A percentile compares a stretch with the other conserved stretches of the same genome.
phyloP scores from a whole-genome alignment of 2,888 invertebrate species.

The Carpatolechia fugitivella region DNA sequence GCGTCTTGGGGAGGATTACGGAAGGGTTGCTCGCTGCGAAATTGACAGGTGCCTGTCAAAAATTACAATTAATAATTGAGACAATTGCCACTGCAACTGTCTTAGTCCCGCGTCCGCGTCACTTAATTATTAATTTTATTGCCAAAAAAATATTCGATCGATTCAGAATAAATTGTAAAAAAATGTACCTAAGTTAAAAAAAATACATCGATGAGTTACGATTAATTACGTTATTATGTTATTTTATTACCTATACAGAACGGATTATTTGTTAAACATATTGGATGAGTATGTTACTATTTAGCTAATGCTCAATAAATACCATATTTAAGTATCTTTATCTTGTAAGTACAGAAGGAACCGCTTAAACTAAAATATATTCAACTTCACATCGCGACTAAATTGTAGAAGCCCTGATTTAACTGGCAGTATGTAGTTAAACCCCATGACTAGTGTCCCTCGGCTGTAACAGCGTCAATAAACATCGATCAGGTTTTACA shows the following conservation, averaged over 20 bases:
- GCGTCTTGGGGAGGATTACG: conserved; percentile 75
- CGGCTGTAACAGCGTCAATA: conserved; percentile 48
- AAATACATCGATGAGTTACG: too few species aligned
- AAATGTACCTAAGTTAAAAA: too few species aligned
- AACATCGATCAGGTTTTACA: conserved; percentile 72
- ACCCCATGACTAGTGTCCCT: conserved; percentile 36
- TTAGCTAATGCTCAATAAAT: too few species aligned
- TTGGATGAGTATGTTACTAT: too few species aligned
- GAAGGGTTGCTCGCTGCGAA: conserved; percentile 73
- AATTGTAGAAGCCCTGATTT: neutral
- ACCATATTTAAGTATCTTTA: too few species aligned
- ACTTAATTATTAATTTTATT: neutral
- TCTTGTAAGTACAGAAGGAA: too few species aligned
- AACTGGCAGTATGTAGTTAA: neutral
- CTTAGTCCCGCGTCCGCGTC: neutral
- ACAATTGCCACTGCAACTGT: conserved; percentile 54
- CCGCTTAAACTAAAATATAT: too few species aligned
- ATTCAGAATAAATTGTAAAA: too few species aligned
- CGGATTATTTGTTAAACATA: too few species aligned
- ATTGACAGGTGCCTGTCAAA: conserved; percentile 79
- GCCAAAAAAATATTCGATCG: neutral
- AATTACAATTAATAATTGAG: conserved; percentile 79
- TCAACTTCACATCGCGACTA: too few species aligned
- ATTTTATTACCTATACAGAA: too few species aligned
- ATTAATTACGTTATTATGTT: too few species aligned